Percentiles rank a stretch among this genome's conserved stretches.
Conservation (phyloP, 2,113 vertebrate species). For the Catharus minimus region DNA sequence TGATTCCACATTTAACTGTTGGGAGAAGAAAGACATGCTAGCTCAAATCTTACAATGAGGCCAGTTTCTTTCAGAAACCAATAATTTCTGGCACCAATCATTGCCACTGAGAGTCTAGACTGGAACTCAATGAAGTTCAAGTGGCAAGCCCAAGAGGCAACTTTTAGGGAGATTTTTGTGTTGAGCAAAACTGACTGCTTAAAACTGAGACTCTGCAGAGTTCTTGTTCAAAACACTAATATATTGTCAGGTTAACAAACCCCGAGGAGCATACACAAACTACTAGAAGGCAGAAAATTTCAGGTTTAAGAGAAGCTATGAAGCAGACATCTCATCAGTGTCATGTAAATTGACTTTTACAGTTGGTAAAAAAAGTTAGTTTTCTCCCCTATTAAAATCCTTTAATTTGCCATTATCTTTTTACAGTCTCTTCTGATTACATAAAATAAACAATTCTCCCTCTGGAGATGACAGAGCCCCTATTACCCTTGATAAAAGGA, state of each 20-base stretch:
- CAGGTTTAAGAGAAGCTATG: neutral
- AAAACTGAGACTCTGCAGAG: neutral
- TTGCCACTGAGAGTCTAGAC: neutral
- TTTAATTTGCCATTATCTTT: neutral
- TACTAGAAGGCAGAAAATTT: neutral
- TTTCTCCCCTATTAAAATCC: neutral
- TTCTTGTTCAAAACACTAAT: neutral
- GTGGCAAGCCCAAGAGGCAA: neutral
- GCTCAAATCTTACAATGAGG: neutral
- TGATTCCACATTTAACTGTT: neutral
- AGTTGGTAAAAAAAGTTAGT: neutral
- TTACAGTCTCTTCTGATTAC: neutral
- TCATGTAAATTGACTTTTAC: neutral
- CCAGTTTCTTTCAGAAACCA: neutral
- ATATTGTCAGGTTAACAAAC: neutral
- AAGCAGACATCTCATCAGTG: neutral
- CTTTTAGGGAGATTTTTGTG: neutral
- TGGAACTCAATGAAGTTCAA: neutral
- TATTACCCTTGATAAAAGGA: neutral
- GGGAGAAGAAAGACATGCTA: neutral
- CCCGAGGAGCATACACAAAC: neutral
- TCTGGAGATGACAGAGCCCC: neutral
- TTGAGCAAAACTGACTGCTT: neutral
- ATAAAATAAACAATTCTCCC: neutral
- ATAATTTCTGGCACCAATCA: neutral